Evolutionary conservation across 92 coral and sea anemone genomes (phyloP), one percentile per base, ranked within the genome.

Genomic region (Umimayanthus chanpuru): DNA sequence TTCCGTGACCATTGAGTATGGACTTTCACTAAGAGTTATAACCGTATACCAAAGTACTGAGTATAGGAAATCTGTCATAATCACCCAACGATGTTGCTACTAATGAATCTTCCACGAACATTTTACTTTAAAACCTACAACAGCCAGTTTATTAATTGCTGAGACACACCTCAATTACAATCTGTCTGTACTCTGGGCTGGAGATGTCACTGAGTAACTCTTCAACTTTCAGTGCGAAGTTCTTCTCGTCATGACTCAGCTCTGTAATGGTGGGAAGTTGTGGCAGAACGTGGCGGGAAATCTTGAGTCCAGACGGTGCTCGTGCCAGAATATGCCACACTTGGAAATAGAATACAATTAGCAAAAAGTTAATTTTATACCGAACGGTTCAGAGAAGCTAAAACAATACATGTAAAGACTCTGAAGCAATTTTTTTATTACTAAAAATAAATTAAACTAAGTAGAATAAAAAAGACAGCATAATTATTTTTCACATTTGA

Each of bases 101-200:
- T 20, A 61, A 61, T 2, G 25, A 18, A 25, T 61, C 68, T 61
- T 61, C 7, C 25, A 56, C 3, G 5, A 6, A 18, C n/a, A 20
- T 14, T 56, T 56, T 56, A 9, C 14, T 14, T 20, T 18, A 20
- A 18, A 18, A 61, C 20, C n/a, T 61, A 61, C 5, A 8, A 61
- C 7, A 61, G 14, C 25, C 21, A 18, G 68, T 6, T 61, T n/a
- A 20, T 32, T 32, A 28, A 32, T 2, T 15, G 29, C 25, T 39
- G 10, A 58, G 36, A 72, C 91, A 30, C 72, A 96, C 98, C 94
- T 96, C 98, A 16, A 96, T 98, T 6, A 96, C 93, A 20, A 93
- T 92, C 90, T 96, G 98, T 21, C 98, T 85, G 91, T 94, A 93
- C 73, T 96, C 98, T 12, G 98, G 98, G 76, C 96, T 94, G 6